Conservation (phyloP, 2,888 invertebrate genomes). For the Steromphala cineraria region DNA sequence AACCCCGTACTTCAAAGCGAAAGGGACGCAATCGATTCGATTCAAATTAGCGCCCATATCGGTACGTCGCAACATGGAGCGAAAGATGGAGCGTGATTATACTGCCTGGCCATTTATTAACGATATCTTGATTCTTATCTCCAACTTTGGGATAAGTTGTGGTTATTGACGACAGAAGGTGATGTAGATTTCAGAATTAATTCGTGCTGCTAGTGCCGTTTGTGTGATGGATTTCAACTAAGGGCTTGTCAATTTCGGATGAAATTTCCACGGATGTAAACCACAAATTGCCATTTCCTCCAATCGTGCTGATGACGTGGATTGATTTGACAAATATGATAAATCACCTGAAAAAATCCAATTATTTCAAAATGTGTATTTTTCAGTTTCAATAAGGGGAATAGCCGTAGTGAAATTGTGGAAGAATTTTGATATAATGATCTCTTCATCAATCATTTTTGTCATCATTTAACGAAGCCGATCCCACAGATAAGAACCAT, state of each 20-base stretch:
- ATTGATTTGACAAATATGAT: neutral
- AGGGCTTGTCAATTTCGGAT: neutral
- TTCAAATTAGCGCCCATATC: slow-evolving; percentile 14
- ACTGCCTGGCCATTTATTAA: neutral
- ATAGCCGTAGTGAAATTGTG: neutral
- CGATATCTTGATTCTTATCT: slow-evolving; percentile 9
- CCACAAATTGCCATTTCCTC: slow-evolving; percentile 2
- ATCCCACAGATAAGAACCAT: too few relatives aligned
- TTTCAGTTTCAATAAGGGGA: slow-evolving; percentile 4
- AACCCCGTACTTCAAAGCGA: slow-evolving; percentile 5
- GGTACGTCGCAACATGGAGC: neutral
- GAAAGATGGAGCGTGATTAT: neutral
- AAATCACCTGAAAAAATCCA: slow-evolving; percentile 2
- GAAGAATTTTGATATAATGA: neutral
- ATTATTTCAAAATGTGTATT: slow-evolving; percentile 5
- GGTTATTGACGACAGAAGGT: neutral
- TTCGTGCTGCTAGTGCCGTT: neutral
- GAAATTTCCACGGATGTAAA: slow-evolving; percentile 1
- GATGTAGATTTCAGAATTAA: slow-evolving; percentile 11
- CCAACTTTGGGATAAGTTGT: neutral
- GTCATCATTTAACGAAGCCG: neutral
- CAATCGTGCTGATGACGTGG: neutral
- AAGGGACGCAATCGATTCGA: neutral
- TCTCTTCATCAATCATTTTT: neutral
- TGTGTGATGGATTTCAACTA: neutral